These are phyloP conservation scores for Idaea straminata DNA, from an alignment of 2,888 invertebrate genomes.

Conservation along the genomic window DNA sequence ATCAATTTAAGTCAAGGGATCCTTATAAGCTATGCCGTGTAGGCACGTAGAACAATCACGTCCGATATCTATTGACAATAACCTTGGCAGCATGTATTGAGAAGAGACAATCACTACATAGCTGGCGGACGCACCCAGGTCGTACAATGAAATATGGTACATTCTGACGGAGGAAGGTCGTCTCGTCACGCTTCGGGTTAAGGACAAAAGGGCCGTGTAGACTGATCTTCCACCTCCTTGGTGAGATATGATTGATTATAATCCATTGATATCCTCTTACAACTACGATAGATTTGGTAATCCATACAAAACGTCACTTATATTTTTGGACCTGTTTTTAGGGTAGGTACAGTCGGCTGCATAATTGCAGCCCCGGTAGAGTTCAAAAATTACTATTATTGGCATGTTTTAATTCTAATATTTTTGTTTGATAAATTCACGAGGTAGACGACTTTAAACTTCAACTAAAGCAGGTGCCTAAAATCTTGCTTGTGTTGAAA, in stretches of 20 bases:
- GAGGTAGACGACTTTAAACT: no score
- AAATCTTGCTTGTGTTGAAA: no score
- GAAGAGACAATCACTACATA: constrained; percentile 79
- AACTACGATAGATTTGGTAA: no score
- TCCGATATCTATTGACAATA: constrained; percentile 38
- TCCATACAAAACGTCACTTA: no score
- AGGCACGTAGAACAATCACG: constrained; percentile 35
- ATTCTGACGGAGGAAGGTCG: constrained; percentile 67
- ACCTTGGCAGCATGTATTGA: constrained; percentile 64
- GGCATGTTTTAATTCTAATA: no score
- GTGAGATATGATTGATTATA: not conserved
- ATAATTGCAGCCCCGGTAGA: no score
- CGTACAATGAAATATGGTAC: constrained; percentile 67
- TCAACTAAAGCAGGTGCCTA: no score
- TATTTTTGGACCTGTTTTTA: no score
- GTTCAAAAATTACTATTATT: no score
- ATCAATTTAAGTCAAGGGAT: not conserved
- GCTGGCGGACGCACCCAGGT: constrained; percentile 70
- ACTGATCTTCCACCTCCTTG: not conserved
- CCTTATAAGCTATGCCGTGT: constrained; percentile 13
- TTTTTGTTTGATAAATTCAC: no score
- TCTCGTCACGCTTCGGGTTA: constrained; percentile 78
- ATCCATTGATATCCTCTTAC: no score
- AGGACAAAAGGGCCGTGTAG: constrained; percentile 58
- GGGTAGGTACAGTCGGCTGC: no score